These are phyloP conservation scores for Ianthella basta DNA, from an alignment of 37 sponge, comb jelly and placozoan genomes.

Conservation along the genomic window DNA sequence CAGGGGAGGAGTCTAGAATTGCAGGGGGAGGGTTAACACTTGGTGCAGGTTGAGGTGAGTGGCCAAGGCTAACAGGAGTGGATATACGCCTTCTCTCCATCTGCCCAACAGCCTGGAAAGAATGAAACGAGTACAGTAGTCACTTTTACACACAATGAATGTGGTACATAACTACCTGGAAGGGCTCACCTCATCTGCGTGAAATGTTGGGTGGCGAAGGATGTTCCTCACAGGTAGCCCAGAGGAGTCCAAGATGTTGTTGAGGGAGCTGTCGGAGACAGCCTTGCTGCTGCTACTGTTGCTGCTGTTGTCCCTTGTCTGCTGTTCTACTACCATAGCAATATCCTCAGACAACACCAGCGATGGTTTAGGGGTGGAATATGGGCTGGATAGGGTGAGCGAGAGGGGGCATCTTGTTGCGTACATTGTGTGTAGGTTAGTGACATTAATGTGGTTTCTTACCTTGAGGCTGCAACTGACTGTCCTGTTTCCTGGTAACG, in stretches of 20 bases:
- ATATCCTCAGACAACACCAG: slow-evolving; percentile 6
- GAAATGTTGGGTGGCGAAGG: too few species aligned
- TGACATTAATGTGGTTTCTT: background rate
- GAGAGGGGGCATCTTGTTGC: background rate
- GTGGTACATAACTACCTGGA: too few species aligned
- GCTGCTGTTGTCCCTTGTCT: background rate
- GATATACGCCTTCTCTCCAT: too few species aligned
- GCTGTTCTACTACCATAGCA: background rate
- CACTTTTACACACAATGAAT: too few species aligned
- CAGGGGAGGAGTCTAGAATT: too few species aligned
- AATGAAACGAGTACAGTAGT: too few species aligned
- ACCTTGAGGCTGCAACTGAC: slow-evolving; percentile 9
- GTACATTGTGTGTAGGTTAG: background rate
- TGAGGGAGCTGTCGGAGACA: slow-evolving; percentile 28
- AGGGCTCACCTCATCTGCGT: too few species aligned
- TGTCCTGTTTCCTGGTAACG: slow-evolving; percentile 25
- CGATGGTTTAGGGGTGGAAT: slow-evolving; percentile 17
- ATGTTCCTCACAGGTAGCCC: slow-evolving; percentile 9
- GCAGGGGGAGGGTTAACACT: too few species aligned
- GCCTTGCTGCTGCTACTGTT: background rate
- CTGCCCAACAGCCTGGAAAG: too few species aligned
- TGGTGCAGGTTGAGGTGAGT: too few species aligned
- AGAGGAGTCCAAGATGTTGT: slow-evolving; percentile 16
- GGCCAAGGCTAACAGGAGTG: too few species aligned
- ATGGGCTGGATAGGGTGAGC: background rate